Evolutionary conservation across 2,113 vertebrate species (phyloP).

Genomic region (Arvicanthis niloticus): DNA sequence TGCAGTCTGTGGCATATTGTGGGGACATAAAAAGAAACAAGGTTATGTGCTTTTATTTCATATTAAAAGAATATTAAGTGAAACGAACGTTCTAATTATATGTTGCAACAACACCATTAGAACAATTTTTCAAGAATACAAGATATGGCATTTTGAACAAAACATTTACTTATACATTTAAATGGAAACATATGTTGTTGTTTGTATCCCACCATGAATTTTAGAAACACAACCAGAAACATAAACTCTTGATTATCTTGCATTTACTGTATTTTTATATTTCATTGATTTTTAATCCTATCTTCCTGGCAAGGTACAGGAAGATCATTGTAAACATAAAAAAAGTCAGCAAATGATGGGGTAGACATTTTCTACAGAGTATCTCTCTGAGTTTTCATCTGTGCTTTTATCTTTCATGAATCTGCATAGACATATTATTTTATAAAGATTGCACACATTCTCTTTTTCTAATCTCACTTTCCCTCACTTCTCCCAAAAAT

Average conservation of each 20-base stretch:
- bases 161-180: background rate
- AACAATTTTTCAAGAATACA: conserved; percentile 24
- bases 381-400: background rate
- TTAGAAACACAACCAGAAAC: background rate
- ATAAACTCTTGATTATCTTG: background rate
- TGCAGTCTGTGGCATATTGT: conserved; percentile 50
- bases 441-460: background rate
- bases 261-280: background rate
- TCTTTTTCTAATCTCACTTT: background rate
- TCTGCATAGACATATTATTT: background rate
- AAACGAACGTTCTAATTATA: conserved; percentile 68
- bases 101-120: conserved; percentile 26
- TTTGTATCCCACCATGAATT: background rate
- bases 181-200: background rate
- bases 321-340: background rate
- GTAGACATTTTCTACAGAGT: background rate
- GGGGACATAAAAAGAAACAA: conserved; percentile 59
- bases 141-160: background rate
- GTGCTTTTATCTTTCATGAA: background rate
- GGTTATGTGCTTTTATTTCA: conserved; percentile 67
- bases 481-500: background rate
- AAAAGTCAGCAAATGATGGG: background rate
- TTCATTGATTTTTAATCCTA: background rate
- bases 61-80: conserved; percentile 72
- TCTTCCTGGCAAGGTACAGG: background rate